These are phyloP conservation scores for Spialia ferax DNA, from an alignment of 2,888 invertebrate genomes.

Conservation along the genomic window DNA sequence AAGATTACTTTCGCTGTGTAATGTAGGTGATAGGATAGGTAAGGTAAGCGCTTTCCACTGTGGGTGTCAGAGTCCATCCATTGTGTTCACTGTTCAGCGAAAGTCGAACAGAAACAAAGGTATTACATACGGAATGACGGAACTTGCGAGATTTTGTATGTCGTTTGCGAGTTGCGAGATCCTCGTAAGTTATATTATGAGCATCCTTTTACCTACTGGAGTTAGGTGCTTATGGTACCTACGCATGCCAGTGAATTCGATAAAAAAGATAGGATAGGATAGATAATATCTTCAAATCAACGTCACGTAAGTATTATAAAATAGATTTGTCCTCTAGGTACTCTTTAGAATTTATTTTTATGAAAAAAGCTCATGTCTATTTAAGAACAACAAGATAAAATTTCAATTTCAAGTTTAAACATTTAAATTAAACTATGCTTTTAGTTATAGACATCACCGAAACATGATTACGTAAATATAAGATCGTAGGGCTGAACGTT, in stretches of 20 bases:
- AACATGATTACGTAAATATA: conserved; percentile 29
- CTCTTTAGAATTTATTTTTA: too few relatives aligned
- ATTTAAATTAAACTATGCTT: conserved; percentile 10
- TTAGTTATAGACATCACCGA: conserved; percentile 16
- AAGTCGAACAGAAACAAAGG: conserved; percentile 75
- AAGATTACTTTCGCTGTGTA: conserved; percentile 71
- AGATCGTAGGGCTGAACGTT: conserved; percentile 23
- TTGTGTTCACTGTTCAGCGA: conserved; percentile 74
- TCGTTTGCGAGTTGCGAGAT: neutral
- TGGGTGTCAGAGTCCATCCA: conserved; percentile 69
- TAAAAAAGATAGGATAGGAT: too few relatives aligned
- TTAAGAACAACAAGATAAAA: too few relatives aligned
- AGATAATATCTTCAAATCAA: conserved; percentile 1
- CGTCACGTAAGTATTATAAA: neutral
- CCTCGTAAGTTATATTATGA: conserved; percentile 8
- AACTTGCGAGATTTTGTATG: conserved; percentile 45
- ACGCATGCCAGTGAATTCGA: neutral
- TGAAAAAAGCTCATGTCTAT: too few relatives aligned
- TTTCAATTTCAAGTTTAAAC: too few relatives aligned
- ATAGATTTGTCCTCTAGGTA: too few relatives aligned
- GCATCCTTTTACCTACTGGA: conserved; percentile 3
- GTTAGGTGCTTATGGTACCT: neutral
- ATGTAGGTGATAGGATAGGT: conserved; percentile 57
- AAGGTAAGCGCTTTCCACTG: conserved; percentile 70
- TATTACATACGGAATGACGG: conserved; percentile 55